phyloP scores from a whole-genome alignment of 1,140 invertebrate species.

The Listronotus oregonensis region DNA sequence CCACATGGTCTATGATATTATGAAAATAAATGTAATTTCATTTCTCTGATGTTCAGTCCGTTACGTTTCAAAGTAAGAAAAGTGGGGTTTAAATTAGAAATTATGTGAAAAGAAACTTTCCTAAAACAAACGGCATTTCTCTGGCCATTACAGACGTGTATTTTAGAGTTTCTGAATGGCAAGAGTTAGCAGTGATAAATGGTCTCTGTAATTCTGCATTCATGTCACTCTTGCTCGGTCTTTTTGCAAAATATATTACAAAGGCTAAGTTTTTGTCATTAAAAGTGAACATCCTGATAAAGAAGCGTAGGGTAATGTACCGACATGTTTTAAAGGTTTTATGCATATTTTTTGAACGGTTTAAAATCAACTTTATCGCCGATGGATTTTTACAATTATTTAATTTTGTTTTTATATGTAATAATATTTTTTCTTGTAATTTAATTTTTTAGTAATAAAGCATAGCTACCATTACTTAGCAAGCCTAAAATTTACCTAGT shows the following conservation, averaged over 20 bases:
- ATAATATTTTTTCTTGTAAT: too few relatives aligned
- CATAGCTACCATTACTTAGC: too few relatives aligned
- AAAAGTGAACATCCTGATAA: background rate
- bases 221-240: background rate
- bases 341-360: too few relatives aligned
- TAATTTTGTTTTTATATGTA: too few relatives aligned
- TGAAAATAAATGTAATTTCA: conserved; percentile 14
- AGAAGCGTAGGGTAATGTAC: too few relatives aligned
- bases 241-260: conserved; percentile 5
- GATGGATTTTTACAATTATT: too few relatives aligned
- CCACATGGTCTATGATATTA: background rate
- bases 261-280: conserved; percentile 2
- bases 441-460: too few relatives aligned
- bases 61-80: conserved; percentile 12
- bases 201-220: conserved; percentile 9
- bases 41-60: conserved; percentile 1
- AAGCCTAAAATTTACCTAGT: too few relatives aligned
- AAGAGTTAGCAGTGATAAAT: conserved; percentile 13
- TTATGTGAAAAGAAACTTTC: conserved; percentile 9
- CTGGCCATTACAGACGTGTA: conserved; percentile 4
- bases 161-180: conserved; percentile 12
- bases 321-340: too few relatives aligned
- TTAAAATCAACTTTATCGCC: too few relatives aligned
- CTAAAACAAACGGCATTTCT: conserved; percentile 3
- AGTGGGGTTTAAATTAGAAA: conserved; percentile 8